These are phyloP conservation scores for Drosophila infuscata DNA, from an alignment of 2,888 invertebrate genomes.

Conservation along the genomic window DNA sequence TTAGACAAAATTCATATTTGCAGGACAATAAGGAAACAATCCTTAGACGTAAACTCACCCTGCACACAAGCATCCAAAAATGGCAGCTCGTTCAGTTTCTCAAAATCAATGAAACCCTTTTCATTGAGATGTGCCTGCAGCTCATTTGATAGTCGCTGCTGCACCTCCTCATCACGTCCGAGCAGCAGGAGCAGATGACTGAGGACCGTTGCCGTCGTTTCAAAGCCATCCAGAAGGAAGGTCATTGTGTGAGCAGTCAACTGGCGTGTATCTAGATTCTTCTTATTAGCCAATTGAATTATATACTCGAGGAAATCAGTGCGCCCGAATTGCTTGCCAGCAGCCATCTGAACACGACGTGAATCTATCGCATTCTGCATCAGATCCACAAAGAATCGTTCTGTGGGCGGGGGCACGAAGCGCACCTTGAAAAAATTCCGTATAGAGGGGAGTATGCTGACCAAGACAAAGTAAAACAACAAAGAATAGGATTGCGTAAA, in stretches of 20 bases:
- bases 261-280: constrained; percentile 57
- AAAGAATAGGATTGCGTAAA: constrained; percentile 71
- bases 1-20: neutral
- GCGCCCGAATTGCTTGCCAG: constrained; percentile 64
- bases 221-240: constrained; percentile 83
- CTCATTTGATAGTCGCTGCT: constrained; percentile 77
- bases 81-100: constrained; percentile 75
- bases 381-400: constrained; percentile 71
- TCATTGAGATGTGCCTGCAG: constrained; percentile 54
- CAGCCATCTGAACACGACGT: constrained; percentile 53
- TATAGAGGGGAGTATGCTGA: constrained; percentile 73
- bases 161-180: constrained; percentile 67
- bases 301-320: constrained; percentile 83
- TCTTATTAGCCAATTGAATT: constrained; percentile 77
- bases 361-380: constrained; percentile 74
- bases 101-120: constrained; percentile 70
- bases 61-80: constrained; percentile 83
- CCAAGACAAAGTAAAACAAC: constrained; percentile 56
- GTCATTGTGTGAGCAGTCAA: constrained; percentile 81
- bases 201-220: constrained; percentile 80
- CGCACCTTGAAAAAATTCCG: constrained; percentile 51
- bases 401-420: constrained; percentile 87
- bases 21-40: neutral
- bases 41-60: constrained; percentile 60
- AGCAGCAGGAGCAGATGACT: constrained; percentile 75